Conservation (phyloP, 2,797 vertebrate genomes). For the Platyrinchus mystaceus region DNA sequence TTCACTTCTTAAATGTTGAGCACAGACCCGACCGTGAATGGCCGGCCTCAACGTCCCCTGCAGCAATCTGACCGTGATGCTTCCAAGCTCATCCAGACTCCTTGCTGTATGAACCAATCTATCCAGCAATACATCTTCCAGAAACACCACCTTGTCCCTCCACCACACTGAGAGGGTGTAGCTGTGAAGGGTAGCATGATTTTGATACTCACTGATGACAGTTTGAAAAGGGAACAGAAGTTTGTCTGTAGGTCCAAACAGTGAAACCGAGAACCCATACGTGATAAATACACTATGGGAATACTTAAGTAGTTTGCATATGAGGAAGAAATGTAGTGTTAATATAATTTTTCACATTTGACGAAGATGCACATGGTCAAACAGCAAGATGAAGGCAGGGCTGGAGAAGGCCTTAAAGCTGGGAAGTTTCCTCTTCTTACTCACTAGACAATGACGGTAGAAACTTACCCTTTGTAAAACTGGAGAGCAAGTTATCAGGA, state of each 20-base stretch:
- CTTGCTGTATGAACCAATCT: background rate
- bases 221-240: background rate
- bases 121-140: background rate
- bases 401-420: background rate
- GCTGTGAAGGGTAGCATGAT: background rate
- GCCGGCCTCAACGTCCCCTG: background rate
- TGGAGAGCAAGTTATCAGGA: background rate
- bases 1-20: background rate
- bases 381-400: background rate
- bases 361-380: background rate
- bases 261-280: fast-evolving
- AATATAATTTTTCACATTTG: background rate
- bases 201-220: background rate
- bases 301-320: background rate
- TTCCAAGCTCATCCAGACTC: background rate
- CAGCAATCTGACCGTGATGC: background rate
- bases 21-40: background rate
- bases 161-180: background rate
- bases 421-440: background rate
- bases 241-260: background rate
- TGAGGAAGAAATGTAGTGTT: background rate
- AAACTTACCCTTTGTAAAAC: background rate
- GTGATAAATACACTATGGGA: background rate
- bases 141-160: background rate
- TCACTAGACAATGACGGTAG: background rate